Percentiles rank a stretch among this genome's conserved stretches.
Evolutionary conservation across 1,140 invertebrate genomes (phyloP).

Genomic region (Drosophila simulans): DNA sequence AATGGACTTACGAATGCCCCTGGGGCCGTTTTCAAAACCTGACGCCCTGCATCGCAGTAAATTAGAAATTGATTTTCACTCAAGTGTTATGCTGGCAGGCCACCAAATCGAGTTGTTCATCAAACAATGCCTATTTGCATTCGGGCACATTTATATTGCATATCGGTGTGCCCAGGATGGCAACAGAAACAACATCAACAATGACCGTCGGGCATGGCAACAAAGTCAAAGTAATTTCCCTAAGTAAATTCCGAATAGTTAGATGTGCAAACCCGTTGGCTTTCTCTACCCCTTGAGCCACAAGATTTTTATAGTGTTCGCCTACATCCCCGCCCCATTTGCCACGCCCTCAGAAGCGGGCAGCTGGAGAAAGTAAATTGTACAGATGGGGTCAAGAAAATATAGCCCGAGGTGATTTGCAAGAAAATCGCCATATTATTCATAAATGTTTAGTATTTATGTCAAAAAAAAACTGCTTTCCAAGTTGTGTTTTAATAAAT

Average conservation of each 20-base stretch:
- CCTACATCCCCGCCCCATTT: neutral
- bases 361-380: neutral
- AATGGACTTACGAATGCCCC: conserved; percentile 21
- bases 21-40: conserved; percentile 3
- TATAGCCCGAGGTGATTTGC: neutral
- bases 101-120: conserved; percentile 28
- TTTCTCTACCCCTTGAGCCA: conserved; percentile 31
- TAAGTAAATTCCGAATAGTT: conserved; percentile 62
- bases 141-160: conserved; percentile 48
- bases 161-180: conserved; percentile 6
- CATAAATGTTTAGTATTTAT: no score
- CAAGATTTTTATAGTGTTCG: conserved; percentile 39
- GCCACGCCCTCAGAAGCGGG: neutral
- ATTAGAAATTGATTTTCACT: conserved; percentile 55
- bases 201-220: conserved; percentile 27
- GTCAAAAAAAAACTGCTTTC: no score
- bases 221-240: conserved; percentile 63
- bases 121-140: conserved; percentile 60
- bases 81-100: conserved; percentile 40
- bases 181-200: conserved; percentile 13
- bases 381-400: conserved; percentile 1
- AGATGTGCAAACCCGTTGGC: conserved; percentile 14
- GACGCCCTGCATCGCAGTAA: neutral
- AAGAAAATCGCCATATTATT: neutral
- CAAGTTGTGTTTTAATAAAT: no score